Conservation (phyloP, 2,888 invertebrate species). For the Acrobasis consociella region DNA sequence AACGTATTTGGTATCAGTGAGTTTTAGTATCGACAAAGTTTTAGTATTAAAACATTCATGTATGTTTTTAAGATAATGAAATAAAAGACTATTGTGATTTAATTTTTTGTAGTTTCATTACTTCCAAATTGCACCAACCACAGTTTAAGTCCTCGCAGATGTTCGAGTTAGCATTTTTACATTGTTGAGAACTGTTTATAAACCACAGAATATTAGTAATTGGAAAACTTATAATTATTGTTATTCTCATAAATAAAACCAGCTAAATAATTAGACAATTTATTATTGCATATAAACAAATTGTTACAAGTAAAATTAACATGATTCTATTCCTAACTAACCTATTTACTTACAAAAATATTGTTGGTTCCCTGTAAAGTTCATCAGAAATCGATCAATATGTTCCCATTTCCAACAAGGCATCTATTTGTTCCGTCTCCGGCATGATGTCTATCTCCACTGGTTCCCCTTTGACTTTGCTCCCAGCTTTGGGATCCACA, state of each 20-base stretch:
- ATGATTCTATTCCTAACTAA: slow-evolving; percentile 28
- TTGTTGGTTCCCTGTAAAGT: background rate
- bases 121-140: too few relatives aligned
- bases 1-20: background rate
- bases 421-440: slow-evolving; percentile 75
- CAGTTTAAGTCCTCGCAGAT: too few relatives aligned
- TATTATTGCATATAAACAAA: slow-evolving; percentile 17
- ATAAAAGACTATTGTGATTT: slow-evolving; percentile 11
- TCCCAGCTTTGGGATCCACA: slow-evolving; percentile 55
- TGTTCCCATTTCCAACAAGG: slow-evolving; percentile 69
- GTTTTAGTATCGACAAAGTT: background rate
- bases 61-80: slow-evolving; percentile 5
- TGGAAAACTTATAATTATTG: too few relatives aligned
- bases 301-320: slow-evolving; percentile 18
- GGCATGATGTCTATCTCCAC: slow-evolving; percentile 72
- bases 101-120: too few relatives aligned
- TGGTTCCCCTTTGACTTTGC: slow-evolving; percentile 56
- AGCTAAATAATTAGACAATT: background rate
- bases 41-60: slow-evolving; percentile 8
- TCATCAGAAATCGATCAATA: slow-evolving; percentile 41
- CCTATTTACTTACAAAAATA: slow-evolving; percentile 1
- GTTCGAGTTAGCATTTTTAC: too few relatives aligned
- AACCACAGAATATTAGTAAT: too few relatives aligned
- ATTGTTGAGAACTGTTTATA: too few relatives aligned
- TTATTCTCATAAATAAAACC: too few relatives aligned